Evolutionary conservation across 2,888 invertebrate species (phyloP), one percentile per base, ranked within the genome.

Genomic region (Mythimna loreyi): DNA sequence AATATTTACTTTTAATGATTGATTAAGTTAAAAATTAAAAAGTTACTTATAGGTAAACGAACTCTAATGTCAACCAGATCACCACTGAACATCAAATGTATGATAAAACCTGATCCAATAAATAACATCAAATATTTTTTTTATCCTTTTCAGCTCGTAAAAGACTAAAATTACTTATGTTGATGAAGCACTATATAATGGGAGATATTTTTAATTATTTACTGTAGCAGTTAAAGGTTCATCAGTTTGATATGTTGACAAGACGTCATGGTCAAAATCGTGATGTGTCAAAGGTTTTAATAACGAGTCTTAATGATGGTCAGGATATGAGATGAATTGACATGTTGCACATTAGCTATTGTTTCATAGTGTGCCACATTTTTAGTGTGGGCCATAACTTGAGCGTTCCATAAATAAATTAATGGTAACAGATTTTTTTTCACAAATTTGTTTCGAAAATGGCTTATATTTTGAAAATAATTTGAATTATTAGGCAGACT

Each of bases 271-370:
- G n/a, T 78, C 47, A 43, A 43, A 78, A 36, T 78, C 52, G 28
- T 78, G 60, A 65, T 40, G 25, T 53, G 21, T 40, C 59, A 56
- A 21, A 69, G 36, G 40, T 45, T 55, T 45, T 11, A 50, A 40
- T 65, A 45, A 58, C 49, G 7, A 40, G 45, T 62, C 47, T 45
- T 56, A 56, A 61, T 62, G n/a, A 62, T 47, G 30, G 49, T 47
- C 33, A 40, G 36, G n/a, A 6, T 58, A 11, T 57, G 49, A 55
- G 49, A 71, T 40, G 62, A 59, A 23, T 63, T 64, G 62, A 57
- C 62, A 77, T 50, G 25, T 56, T 21, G n/a, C n/a, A n/a, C 28
- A 78, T 80, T 67, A 65, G n/a, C 53, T 68, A 72, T 78, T 72
- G 21, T 33, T 1, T 65, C 43, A 28, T n/a, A 16, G 28, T 62